phyloP scores from a whole-genome alignment of 2,888 invertebrate genomes.

The Linyphia triangularis region DNA sequence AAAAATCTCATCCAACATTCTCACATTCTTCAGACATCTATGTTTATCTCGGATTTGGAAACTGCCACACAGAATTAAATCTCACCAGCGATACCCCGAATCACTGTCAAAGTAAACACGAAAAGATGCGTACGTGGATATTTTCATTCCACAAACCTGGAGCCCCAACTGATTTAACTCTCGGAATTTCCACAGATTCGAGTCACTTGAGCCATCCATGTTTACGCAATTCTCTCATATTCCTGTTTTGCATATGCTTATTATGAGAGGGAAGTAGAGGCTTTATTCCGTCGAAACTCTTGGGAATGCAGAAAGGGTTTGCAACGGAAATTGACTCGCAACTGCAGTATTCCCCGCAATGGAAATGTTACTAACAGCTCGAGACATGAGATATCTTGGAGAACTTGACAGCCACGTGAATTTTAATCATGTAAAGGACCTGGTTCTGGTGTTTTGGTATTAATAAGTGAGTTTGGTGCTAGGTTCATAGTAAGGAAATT shows the following conservation, averaged over 20 bases:
- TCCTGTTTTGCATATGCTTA: conserved; percentile 57
- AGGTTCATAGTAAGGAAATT: too few species aligned
- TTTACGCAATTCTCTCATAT: conserved; percentile 50
- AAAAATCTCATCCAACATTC: too few species aligned
- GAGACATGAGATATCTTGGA: conserved; percentile 27
- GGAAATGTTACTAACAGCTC: conserved; percentile 12
- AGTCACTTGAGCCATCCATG: conserved; percentile 7
- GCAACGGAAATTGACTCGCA: conserved; percentile 52
- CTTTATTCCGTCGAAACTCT: not conserved
- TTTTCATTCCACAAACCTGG: conserved; percentile 17
- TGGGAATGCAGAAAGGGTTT: not conserved
- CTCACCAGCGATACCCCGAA: conserved; percentile 1
- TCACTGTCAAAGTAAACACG: conserved; percentile 41
- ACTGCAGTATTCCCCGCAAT: not conserved
- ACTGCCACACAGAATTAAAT: not conserved
- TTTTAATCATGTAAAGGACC: conserved; percentile 35
- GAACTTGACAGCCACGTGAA: conserved; percentile 31
- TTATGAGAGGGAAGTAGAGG: conserved; percentile 19
- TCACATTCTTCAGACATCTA: not conserved
- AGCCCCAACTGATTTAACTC: not conserved
- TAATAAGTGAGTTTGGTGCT: conserved; percentile 38
- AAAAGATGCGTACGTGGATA: not conserved
- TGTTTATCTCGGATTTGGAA: not conserved
- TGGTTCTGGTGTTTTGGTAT: conserved; percentile 34
- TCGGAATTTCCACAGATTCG: not conserved